Evolutionary conservation across 2,113 vertebrate genomes (phyloP).

Genomic region (Bufo gargarizans): DNA sequence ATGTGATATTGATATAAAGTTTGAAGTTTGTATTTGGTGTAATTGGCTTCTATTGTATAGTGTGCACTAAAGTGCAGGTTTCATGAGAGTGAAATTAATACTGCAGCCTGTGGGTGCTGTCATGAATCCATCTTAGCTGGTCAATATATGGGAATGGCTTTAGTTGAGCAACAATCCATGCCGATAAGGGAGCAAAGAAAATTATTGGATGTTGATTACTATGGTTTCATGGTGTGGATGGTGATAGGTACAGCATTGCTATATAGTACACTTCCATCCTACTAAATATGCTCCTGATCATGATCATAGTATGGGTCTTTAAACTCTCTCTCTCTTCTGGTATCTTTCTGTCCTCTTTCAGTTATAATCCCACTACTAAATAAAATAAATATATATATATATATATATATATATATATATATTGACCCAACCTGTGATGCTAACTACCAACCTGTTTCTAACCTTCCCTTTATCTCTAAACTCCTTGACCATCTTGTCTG

Average conservation of each 20-base stretch:
- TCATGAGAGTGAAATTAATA: not conserved
- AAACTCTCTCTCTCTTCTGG: too few relatives aligned
- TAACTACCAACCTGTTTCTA: too few relatives aligned
- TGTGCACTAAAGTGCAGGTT: not conserved
- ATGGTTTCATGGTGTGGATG: not conserved
- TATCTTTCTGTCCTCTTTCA: too few relatives aligned
- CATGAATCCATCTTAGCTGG: not conserved
- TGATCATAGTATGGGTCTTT: not conserved
- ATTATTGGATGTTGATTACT: not conserved
- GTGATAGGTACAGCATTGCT: not conserved
- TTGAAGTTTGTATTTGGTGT: not conserved
- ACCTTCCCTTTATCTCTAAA: too few relatives aligned
- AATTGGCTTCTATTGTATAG: not conserved
- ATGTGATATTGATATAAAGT: constrained; percentile 31
- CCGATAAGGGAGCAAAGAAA: not conserved
- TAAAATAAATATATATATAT: too few relatives aligned
- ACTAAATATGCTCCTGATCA: not conserved
- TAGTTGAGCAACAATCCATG: not conserved
- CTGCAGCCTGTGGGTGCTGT: not conserved
- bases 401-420: too few relatives aligned
- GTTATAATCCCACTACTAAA: too few relatives aligned
- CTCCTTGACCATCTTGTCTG: too few relatives aligned
- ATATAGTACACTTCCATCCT: not conserved
- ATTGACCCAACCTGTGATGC: too few relatives aligned
- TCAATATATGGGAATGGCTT: not conserved